A percentile compares a stretch with the other conserved stretches of the same genome.
Evolutionary conservation across 1,140 invertebrate species (phyloP).

Genomic region (Aporrectodea caliginosa): DNA sequence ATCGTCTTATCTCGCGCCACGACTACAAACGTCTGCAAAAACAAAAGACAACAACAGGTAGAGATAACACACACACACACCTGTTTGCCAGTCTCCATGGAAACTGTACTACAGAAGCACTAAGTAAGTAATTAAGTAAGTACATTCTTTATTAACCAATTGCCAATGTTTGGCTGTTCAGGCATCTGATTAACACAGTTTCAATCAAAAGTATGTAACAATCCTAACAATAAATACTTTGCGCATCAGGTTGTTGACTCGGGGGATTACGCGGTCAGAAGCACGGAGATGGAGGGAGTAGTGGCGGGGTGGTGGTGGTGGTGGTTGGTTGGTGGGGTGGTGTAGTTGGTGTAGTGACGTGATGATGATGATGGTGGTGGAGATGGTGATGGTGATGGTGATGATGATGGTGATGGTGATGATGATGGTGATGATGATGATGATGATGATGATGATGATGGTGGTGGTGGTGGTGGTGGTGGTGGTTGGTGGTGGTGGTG

Average conservation of each 20-base stretch:
- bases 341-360: no score
- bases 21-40: slow-evolving; percentile 91
- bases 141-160: background rate
- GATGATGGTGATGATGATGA: background rate
- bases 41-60: slow-evolving; percentile 36
- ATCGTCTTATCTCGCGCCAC: slow-evolving; percentile 97
- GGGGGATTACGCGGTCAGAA: no score
- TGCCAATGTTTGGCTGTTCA: background rate
- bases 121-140: no score
- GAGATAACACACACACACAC: background rate
- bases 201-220: background rate
- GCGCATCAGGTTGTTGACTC: no score
- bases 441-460: slow-evolving; percentile 4
- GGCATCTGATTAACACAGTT: background rate
- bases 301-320: no score
- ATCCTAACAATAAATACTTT: slow-evolving; percentile 5
- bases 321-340: no score
- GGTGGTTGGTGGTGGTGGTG: background rate
- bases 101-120: no score
- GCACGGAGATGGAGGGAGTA: no score
- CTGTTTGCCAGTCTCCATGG: no score
- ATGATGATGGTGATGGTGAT: slow-evolving; percentile 14
- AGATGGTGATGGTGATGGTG: no score
- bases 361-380: no score
- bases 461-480: background rate